A percentile compares a stretch with the other conserved stretches of the same genome.
Evolutionary conservation across 2,888 invertebrate species (phyloP).

Genomic region (Apamea sordens): DNA sequence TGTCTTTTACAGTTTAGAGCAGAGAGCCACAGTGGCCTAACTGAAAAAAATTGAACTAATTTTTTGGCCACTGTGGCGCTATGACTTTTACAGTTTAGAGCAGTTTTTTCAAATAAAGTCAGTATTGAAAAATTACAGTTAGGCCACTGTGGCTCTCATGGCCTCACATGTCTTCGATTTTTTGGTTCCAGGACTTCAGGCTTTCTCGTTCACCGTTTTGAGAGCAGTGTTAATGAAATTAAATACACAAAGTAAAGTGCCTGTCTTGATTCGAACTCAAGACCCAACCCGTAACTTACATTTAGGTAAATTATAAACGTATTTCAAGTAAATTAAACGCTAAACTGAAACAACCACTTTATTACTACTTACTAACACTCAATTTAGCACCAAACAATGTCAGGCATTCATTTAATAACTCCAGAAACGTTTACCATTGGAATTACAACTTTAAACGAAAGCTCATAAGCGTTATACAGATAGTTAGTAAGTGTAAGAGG

Average conservation of each 20-base stretch:
- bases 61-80: too few relatives aligned
- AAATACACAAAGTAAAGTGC: background rate
- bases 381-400: constrained; percentile 37
- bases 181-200: background rate
- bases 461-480: background rate
- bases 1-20: too few relatives aligned
- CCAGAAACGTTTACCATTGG: background rate
- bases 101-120: too few relatives aligned
- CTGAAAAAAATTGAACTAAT: too few relatives aligned
- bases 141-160: too few relatives aligned
- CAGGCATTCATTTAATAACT: background rate
- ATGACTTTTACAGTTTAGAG: too few relatives aligned
- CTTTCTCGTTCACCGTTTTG: background rate
- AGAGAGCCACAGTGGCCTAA: too few relatives aligned
- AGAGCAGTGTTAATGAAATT: background rate
- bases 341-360: constrained; percentile 35
- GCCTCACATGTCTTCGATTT: background rate
- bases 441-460: constrained; percentile 10
- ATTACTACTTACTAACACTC: constrained; percentile 38
- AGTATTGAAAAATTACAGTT: too few relatives aligned
- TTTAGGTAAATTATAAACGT: constrained; percentile 1
- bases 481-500: background rate
- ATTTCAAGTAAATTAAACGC: constrained; percentile 16
- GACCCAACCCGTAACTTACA: background rate
- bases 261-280: background rate